Base-by-base conservation (phyloP, 2,113 vertebrate genomes). In the Acrocephalus kingi region DNA sequence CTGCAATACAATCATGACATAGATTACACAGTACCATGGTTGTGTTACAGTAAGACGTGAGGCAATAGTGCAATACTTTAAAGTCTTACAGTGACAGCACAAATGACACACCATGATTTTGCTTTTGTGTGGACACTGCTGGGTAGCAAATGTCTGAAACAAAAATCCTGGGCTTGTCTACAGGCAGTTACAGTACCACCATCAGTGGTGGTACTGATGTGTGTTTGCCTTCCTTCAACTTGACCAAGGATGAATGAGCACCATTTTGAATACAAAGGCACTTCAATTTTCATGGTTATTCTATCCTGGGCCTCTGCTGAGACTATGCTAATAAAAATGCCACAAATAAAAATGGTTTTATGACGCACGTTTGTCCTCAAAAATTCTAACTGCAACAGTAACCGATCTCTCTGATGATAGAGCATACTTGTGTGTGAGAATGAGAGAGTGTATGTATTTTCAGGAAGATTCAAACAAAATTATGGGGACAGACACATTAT, bases 261-360 rank as follows among this genome's bases (percentile, higher is more conserved):
- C 51, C 85, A 66, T 83, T 90, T 85, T 93, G 63, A 90, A 77
- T 88, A 76, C 0, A 51, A 66, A 94, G 79, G n/a, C 82, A 76
- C 71, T 91, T 94, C 78, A 79, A 10, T 93, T 96, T 83, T 87
- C 82, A 66, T 7, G 24, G 75, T 80, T 93, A 86, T 92, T 88
- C 74, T 82, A 30, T 79, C 45, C 71, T 30, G 8, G 63, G 21
- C 51, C 28, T 93, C 82, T 90, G 37, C 67, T 80, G 85, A 88
- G 75, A 37, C 41, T 58, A 5, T 51, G 49, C n/a, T 58, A 80
- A 71, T 80, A 80, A 82, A 95, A 93, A 56, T 79, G 45, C 45
- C 82, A 73, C n/a, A 28, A 56, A n/a, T 68, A 48, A 79, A 87
- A 91, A 52, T 83, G 58, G 28, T 54, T 85, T 79, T 83, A 73